Percentiles rank a stretch among this genome's conserved stretches.
Evolutionary conservation across 2,113 vertebrate species (phyloP).

Genomic region (Strigops habroptila): DNA sequence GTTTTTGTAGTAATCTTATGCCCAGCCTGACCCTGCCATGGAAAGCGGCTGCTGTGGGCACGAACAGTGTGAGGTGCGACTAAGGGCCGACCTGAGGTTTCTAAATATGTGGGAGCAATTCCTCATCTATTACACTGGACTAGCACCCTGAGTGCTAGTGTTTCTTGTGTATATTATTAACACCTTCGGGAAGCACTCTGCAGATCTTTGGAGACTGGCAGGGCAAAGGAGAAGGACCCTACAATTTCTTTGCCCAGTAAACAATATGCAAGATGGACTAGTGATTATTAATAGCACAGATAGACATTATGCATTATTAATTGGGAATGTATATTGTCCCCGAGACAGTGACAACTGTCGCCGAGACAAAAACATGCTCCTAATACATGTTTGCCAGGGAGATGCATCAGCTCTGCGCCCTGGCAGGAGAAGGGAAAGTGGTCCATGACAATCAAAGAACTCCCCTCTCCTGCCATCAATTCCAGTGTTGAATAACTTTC

Average conservation of each 20-base stretch:
- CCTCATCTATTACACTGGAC: neutral
- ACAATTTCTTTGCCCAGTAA: neutral
- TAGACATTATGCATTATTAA: neutral
- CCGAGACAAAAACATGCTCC: neutral
- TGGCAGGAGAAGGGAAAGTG: neutral
- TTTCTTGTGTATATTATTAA: neutral
- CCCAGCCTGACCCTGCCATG: neutral
- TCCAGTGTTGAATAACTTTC: neutral
- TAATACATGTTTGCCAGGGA: neutral
- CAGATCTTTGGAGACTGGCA: neutral
- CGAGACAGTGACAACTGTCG: neutral
- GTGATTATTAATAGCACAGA: neutral
- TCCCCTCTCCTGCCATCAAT: neutral
- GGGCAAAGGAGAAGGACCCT: neutral
- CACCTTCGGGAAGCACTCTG: neutral
- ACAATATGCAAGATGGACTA: neutral
- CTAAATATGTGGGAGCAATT: neutral
- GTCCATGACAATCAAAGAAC: neutral
- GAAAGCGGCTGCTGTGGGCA: accelerated
- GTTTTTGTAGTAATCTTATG: neutral
- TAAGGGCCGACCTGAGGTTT: neutral
- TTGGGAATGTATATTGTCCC: neutral
- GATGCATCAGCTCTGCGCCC: neutral
- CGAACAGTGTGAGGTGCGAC: neutral
- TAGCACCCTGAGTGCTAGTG: neutral